Conservation (phyloP, 2,113 vertebrate species). For the Seriola quinqueradiata region DNA sequence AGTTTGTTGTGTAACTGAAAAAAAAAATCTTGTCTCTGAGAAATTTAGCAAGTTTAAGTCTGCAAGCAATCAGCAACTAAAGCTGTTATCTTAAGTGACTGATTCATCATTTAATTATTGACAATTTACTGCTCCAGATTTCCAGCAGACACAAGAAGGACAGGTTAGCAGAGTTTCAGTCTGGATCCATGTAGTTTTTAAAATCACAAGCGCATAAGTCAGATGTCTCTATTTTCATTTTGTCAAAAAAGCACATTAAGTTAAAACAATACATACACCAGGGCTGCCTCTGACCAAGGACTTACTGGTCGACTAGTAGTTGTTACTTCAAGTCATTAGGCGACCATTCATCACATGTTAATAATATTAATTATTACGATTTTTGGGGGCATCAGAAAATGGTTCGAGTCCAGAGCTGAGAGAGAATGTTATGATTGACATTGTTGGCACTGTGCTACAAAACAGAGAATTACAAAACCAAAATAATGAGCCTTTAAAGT, state of each 20-base stretch:
- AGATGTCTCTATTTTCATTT: neutral
- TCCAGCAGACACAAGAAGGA: neutral
- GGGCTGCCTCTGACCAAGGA: too few relatives aligned
- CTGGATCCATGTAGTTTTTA: neutral
- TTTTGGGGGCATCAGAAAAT: too few relatives aligned
- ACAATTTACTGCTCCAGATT: conserved; percentile 1
- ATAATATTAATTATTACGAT: too few relatives aligned
- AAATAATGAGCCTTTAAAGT: too few relatives aligned
- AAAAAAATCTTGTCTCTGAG: neutral
- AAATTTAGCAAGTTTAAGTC: neutral
- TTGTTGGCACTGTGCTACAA: too few relatives aligned
- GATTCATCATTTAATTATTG: conserved; percentile 10
- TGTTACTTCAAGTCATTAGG: too few relatives aligned
- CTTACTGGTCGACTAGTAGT: too few relatives aligned
- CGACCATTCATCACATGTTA: too few relatives aligned
- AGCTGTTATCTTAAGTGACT: neutral
- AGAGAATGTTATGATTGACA: too few relatives aligned
- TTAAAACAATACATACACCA: neutral
- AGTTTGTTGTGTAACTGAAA: too few relatives aligned
- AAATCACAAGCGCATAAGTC: neutral
- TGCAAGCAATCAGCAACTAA: neutral
- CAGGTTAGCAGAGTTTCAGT: neutral
- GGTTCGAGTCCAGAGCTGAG: too few relatives aligned
- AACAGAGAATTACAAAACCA: too few relatives aligned
- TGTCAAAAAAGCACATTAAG: neutral